Evolutionary conservation across 2,888 invertebrate genomes (phyloP).

Genomic region (Automeris io): DNA sequence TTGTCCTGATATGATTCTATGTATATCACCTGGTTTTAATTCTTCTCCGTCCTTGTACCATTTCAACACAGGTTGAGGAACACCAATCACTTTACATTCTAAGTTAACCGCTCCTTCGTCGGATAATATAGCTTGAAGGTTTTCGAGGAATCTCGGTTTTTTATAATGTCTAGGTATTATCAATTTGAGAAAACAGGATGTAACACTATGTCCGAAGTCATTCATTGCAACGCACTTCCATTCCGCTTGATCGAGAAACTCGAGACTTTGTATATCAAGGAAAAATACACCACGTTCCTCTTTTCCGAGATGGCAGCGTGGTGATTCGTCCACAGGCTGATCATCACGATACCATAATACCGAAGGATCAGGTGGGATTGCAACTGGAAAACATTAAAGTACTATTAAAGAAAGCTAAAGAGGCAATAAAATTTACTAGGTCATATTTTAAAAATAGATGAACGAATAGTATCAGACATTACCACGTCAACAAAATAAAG

Average conservation of each 20-base stretch:
- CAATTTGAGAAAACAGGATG: constrained; percentile 90
- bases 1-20: constrained; percentile 92
- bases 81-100: constrained; percentile 95
- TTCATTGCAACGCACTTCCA: constrained; percentile 95
- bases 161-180: constrained; percentile 92
- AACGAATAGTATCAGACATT: too few species aligned
- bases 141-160: constrained; percentile 91
- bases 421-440: constrained; percentile 4
- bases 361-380: constrained; percentile 86
- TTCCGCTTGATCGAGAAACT: constrained; percentile 91
- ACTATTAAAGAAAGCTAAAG: constrained; percentile 1
- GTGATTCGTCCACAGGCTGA: constrained; percentile 81
- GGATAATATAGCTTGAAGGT: constrained; percentile 88
- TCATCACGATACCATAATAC: constrained; percentile 94
- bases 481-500: too few species aligned
- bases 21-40: constrained; percentile 93
- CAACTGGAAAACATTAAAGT: constrained; percentile 72
- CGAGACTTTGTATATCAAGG: constrained; percentile 84
- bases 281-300: constrained; percentile 85
- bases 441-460: too few species aligned
- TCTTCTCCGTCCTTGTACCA: constrained; percentile 96
- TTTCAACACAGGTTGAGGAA: constrained; percentile 91
- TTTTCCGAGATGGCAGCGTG: constrained; percentile 80
- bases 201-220: constrained; percentile 92
- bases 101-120: constrained; percentile 94